Conservation (phyloP, 53 echinoderm and acorn worm species). For the Stichopus horrens region DNA sequence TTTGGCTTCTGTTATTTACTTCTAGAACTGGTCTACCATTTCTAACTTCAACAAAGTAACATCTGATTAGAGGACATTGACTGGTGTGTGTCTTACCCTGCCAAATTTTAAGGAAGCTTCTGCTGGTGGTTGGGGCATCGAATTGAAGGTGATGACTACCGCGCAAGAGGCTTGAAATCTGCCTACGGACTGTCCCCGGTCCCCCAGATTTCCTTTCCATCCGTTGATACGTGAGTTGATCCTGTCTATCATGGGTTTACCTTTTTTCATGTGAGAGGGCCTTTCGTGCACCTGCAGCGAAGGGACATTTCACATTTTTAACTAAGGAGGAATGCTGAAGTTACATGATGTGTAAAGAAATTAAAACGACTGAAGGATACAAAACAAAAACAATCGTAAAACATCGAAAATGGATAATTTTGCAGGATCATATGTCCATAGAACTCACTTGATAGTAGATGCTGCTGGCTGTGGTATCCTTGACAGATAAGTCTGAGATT, state of each 20-base stretch:
- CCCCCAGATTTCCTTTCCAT: not conserved
- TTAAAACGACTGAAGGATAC: no score
- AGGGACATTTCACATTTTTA: not conserved
- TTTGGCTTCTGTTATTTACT: no score
- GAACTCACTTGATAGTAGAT: conserved; percentile 19
- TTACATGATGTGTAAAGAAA: no score
- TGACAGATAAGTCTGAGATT: not conserved
- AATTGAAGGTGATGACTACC: not conserved
- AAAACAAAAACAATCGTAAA: no score
- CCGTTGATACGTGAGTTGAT: not conserved
- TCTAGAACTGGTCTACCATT: no score
- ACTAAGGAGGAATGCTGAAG: no score
- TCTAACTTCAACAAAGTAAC: no score
- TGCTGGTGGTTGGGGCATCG: not conserved
- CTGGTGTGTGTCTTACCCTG: not conserved
- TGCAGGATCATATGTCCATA: no score
- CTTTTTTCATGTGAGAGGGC: not conserved
- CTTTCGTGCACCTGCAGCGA: not conserved
- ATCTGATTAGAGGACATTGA: no score
- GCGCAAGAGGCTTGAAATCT: not conserved
- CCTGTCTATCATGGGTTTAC: not conserved
- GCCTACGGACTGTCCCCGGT: not conserved
- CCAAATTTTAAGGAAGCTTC: not conserved
- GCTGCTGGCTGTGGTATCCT: not conserved
- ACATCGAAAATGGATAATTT: no score